Evolutionary conservation across 2,888 invertebrate species (phyloP), one percentile per base, ranked within the genome.

Genomic region (Pteria penguin): DNA sequence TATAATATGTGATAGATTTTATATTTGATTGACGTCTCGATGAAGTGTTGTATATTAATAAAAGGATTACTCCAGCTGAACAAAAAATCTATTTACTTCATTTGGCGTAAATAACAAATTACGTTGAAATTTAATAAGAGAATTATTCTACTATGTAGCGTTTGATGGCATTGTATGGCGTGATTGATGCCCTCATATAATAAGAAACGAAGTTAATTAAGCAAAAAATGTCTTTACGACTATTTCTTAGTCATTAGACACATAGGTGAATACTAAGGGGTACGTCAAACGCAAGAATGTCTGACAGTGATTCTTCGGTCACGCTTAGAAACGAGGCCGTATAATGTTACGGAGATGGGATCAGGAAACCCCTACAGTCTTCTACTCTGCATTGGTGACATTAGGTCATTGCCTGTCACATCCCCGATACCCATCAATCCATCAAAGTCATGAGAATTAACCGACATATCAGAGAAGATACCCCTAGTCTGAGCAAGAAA

Each of bases 141-240:
- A 27, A 27, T 26, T 60, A 26, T 60, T 14, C 22, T 14, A 27
- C 22, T 26, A 26, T 60, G 18, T 8, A 8, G 60, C 18, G 27
- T 60, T 60, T 60, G 27, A 60, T 18, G 60, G 60, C 27, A 26
- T 60, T 60, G 60, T 60, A 11, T 26, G 8, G 4, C 60, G 27
- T 26, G 60, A 26, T 60, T 22, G 24, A 60, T 60, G 24, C 18
- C 27, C 11, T 26, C 26, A 29, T 8, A 60, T 26, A 60, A 60
- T 60, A 60, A 24, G 22, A 26, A 60, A 60, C 24, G 60, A 60
- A 60, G 60, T 60, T 60, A 60, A 60, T 60, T 60, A 60, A 27
- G 60, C 60, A 27, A 60, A 60, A 60, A 60, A 60, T 60, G 24
- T 60, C 24, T n/a, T 45, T 11, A 60, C 60, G 27, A 27, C 27